A percentile compares a stretch with the other conserved stretches of the same genome.
These are phyloP conservation scores for Tiliacea citrago DNA, from an alignment of 2,888 invertebrate genomes.

Conservation along the genomic window DNA sequence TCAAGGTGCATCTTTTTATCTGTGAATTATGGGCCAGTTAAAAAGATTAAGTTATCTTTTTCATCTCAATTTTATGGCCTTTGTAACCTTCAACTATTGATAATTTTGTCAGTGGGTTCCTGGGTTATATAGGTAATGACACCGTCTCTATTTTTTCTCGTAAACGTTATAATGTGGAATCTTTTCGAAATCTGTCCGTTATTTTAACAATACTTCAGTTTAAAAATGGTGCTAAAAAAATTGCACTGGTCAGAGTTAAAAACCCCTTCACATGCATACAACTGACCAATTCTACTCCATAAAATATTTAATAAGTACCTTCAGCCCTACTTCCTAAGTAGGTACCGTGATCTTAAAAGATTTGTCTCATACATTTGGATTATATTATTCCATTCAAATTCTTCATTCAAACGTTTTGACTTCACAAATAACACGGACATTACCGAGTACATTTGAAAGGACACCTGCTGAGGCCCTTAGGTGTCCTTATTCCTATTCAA, in stretches of 20 bases:
- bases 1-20: conserved; percentile 53
- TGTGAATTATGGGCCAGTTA: conserved; percentile 35
- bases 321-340: conserved; percentile 17
- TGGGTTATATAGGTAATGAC: conserved; percentile 10
- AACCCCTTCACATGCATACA: conserved; percentile 10
- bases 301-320: conserved; percentile 32
- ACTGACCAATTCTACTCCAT: conserved; percentile 38
- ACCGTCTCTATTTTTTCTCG: neutral
- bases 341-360: conserved; percentile 48
- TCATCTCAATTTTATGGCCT: conserved; percentile 18
- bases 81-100: conserved; percentile 42
- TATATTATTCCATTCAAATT: conserved; percentile 58
- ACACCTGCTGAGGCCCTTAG: conserved; percentile 88
- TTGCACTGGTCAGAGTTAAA: conserved; percentile 14
- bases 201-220: conserved; percentile 12
- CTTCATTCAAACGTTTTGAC: conserved; percentile 70
- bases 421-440: conserved; percentile 80
- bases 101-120: conserved; percentile 30
- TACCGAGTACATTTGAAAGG: conserved; percentile 79
- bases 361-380: conserved; percentile 57
- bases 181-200: conserved; percentile 19
- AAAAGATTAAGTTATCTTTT: conserved; percentile 42
- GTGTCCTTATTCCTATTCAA: conserved; percentile 81
- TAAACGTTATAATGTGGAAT: neutral
- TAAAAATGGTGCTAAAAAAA: neutral